A percentile compares a stretch with the other conserved stretches of the same genome.
These are phyloP conservation scores for Myanophis thanlyinensis DNA, from an alignment of 2,113 vertebrate species.

Conservation along the genomic window DNA sequence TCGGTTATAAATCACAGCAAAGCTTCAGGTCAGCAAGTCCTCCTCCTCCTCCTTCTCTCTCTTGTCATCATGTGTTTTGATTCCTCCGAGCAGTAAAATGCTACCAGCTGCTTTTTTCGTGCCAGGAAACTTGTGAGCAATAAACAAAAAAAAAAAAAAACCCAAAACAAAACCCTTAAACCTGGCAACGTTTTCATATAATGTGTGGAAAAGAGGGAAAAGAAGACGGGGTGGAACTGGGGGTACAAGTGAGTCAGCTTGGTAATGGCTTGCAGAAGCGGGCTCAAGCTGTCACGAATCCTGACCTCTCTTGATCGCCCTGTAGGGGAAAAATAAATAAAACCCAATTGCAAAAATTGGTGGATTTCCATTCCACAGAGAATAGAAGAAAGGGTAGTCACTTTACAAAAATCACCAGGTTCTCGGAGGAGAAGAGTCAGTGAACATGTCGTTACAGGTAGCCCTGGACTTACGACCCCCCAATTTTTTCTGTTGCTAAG, in stretches of 20 bases:
- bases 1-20: conserved; percentile 39
- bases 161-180: conserved; percentile 31
- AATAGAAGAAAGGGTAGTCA: not conserved
- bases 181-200: conserved; percentile 28
- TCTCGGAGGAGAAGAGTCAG: too few relatives aligned
- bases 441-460: not conserved
- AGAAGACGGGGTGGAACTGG: not conserved
- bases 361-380: not conserved
- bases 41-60: conserved; percentile 1
- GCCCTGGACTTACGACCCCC: too few relatives aligned
- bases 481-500: too few relatives aligned
- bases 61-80: conserved; percentile 16
- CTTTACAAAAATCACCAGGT: not conserved
- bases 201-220: conserved; percentile 17
- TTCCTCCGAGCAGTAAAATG: conserved; percentile 39
- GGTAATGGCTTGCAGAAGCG: not conserved
- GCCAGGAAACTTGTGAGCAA: conserved; percentile 51
- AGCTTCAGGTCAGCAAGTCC: conserved; percentile 41
- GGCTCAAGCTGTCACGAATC: not conserved
- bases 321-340: too few relatives aligned
- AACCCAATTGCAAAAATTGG: not conserved
- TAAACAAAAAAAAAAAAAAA: conserved; percentile 61
- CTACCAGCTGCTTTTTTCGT: conserved; percentile 57
- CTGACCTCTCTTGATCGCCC: not conserved
- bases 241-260: not conserved